Evolutionary conservation across 2,797 vertebrate genomes (phyloP).

Genomic region (Syngnathus rostellatus): DNA sequence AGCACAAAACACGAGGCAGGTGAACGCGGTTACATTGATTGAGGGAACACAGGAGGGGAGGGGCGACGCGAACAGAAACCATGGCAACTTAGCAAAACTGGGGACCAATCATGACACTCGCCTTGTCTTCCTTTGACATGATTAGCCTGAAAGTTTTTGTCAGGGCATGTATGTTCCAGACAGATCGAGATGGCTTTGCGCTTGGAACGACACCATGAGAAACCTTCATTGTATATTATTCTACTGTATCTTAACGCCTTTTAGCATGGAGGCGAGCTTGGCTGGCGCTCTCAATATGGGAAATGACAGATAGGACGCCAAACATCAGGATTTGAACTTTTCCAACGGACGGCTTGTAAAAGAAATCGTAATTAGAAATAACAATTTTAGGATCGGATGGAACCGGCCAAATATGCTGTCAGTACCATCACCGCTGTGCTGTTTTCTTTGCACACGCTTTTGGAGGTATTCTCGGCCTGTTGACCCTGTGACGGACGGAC

Average conservation of each 20-base stretch:
- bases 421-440: slow-evolving; percentile 31
- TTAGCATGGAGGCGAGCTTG: slow-evolving; percentile 12
- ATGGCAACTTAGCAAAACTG: no score
- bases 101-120: no score
- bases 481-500: slow-evolving; percentile 43
- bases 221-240: slow-evolving; percentile 38
- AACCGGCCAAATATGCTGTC: slow-evolving; percentile 34
- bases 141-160: slow-evolving; percentile 60
- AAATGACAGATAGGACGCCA: slow-evolving; percentile 36
- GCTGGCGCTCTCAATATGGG: slow-evolving; percentile 9
- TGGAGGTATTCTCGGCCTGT: slow-evolving; percentile 63
- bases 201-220: slow-evolving; percentile 23
- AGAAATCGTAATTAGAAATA: neutral
- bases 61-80: no score
- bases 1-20: no score
- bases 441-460: slow-evolving; percentile 65
- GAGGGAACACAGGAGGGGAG: no score
- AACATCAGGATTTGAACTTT: neutral
- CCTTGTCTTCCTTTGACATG: slow-evolving; percentile 53
- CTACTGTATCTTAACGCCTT: slow-evolving; percentile 13
- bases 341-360: no score
- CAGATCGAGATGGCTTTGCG: slow-evolving; percentile 21
- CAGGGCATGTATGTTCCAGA: slow-evolving; percentile 33
- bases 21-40: no score
- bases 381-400: slow-evolving; percentile 17